Conservation (phyloP, 2,113 vertebrate species). For the Clupea harengus region DNA sequence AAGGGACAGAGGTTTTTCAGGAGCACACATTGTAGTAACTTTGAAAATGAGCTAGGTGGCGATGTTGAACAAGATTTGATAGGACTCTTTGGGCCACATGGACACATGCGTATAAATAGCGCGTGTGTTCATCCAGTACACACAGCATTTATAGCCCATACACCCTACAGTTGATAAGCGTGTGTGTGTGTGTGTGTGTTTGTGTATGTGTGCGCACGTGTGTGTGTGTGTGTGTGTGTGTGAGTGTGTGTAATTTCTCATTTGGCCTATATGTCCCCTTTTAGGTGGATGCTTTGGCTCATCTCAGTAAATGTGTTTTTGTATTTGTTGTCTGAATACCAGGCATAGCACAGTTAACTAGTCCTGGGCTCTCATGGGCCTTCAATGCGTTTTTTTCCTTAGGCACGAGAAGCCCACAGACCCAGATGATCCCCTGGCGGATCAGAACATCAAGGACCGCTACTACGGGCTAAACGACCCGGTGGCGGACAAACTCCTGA, state of each 20-base stretch:
- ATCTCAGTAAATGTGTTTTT: not conserved
- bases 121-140: not conserved
- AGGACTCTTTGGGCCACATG: not conserved
- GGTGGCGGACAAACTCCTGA: slow-evolving; percentile 94
- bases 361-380: not conserved
- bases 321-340: no score
- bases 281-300: no score
- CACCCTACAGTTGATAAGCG: not conserved
- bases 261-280: not conserved
- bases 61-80: not conserved
- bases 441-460: slow-evolving; percentile 98
- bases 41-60: slow-evolving; percentile 13
- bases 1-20: slow-evolving; percentile 27
- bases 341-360: no score
- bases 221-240: no score
- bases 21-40: slow-evolving; percentile 12
- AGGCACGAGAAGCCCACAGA: slow-evolving; percentile 98
- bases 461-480: slow-evolving; percentile 98
- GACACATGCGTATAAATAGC: not conserved
- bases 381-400: not conserved
- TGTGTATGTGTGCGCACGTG: no score
- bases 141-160: not conserved
- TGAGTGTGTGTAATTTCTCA: not conserved
- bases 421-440: slow-evolving; percentile 94
- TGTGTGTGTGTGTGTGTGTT: no score